Evolutionary conservation across 2,797 vertebrate genomes (phyloP).

Genomic region (Muraenolepis orangiensis): DNA sequence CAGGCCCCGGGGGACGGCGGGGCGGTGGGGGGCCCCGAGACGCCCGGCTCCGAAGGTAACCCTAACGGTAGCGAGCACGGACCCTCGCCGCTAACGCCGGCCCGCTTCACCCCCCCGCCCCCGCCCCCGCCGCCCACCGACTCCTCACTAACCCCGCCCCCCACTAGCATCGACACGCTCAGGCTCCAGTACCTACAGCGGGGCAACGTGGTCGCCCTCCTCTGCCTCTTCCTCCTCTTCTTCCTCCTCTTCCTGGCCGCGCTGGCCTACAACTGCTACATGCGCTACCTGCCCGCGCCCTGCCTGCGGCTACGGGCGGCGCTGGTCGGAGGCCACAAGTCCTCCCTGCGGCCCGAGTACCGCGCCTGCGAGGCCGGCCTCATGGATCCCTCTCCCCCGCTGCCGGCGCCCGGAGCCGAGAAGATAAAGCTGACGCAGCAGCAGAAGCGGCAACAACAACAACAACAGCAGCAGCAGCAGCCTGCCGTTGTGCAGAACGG

Average conservation of each 20-base stretch:
- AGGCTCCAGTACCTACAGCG: conserved; percentile 78
- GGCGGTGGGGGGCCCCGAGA: background rate
- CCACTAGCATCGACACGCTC: conserved; percentile 60
- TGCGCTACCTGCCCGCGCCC: conserved; percentile 87
- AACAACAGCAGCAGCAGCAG: too few relatives aligned
- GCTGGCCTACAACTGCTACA: conserved; percentile 92
- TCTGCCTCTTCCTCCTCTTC: conserved; percentile 88
- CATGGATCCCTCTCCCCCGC: conserved; percentile 83
- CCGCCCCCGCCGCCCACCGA: conserved; percentile 66
- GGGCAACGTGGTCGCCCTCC: conserved; percentile 79
- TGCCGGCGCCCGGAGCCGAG: conserved; percentile 72
- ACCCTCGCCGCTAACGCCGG: conserved; percentile 61
- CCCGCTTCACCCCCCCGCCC: conserved; percentile 52
- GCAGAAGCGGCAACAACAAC: conserved; percentile 36
- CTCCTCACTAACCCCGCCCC: conserved; percentile 66
- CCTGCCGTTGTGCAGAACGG: too few relatives aligned
- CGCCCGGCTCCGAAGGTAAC: conserved; percentile 75
- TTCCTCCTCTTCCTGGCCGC: conserved; percentile 86
- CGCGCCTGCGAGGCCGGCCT: conserved; percentile 84
- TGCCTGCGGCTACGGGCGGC: conserved; percentile 84
- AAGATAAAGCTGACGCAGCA: conserved; percentile 73
- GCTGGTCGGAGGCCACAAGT: conserved; percentile 83
- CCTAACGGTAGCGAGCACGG: conserved; percentile 57
- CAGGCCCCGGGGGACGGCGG: too few relatives aligned
- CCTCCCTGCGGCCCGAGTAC: conserved; percentile 76